phyloP scores from a whole-genome alignment of 2,888 invertebrate species.

The Drosophila pegasa region DNA sequence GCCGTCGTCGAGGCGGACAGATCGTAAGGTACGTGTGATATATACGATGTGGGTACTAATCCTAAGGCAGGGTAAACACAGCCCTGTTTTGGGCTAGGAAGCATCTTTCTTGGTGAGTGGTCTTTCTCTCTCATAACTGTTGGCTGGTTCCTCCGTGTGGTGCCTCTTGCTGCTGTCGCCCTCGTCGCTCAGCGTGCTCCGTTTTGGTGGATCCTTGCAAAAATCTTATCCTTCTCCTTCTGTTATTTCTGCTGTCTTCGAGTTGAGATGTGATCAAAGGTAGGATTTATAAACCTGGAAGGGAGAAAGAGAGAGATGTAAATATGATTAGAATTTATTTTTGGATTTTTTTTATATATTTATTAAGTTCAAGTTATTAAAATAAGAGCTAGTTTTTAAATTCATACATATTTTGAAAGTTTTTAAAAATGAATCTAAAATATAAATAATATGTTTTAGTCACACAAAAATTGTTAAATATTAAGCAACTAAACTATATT shows the following conservation, averaged over 20 bases:
- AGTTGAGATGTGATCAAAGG: slow-evolving; percentile 13
- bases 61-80: slow-evolving; percentile 90
- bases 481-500: no score
- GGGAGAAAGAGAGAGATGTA: background rate
- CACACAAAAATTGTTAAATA: no score
- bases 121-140: slow-evolving; percentile 95
- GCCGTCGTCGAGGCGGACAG: slow-evolving; percentile 85
- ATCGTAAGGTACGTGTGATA: slow-evolving; percentile 89
- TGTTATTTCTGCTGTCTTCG: slow-evolving; percentile 40
- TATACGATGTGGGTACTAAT: slow-evolving; percentile 85
- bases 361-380: no score
- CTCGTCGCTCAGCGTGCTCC: background rate
- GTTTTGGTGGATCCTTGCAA: background rate
- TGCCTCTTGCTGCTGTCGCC: background rate
- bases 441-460: no score
- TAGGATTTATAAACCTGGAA: slow-evolving; percentile 46
- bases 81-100: slow-evolving; percentile 90
- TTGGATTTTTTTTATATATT: background rate
- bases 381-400: no score
- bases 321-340: no score
- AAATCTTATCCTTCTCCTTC: background rate
- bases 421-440: no score
- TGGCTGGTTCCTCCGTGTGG: slow-evolving; percentile 28
- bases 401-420: no score
- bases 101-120: slow-evolving; percentile 95